Conservation (phyloP, 2,797 vertebrate genomes). For the Cossypha niveicapilla region DNA sequence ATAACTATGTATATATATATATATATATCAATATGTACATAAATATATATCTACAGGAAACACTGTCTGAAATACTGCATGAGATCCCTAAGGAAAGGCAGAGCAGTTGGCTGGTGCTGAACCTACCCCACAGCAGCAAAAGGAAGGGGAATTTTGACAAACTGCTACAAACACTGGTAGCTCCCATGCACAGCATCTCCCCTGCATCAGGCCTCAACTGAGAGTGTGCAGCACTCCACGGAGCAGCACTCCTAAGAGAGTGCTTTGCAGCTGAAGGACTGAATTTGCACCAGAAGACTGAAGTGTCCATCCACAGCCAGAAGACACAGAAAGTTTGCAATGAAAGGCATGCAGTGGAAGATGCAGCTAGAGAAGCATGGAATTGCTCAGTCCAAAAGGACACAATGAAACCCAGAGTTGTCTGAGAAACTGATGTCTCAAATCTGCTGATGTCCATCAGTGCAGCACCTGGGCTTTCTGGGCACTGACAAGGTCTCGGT, state of each 20-base stretch:
- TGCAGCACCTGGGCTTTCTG: neutral
- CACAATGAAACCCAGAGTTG: neutral
- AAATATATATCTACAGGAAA: neutral
- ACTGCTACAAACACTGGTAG: neutral
- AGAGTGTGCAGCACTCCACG: accelerated
- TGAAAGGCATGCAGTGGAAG: neutral
- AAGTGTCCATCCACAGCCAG: neutral
- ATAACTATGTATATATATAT: neutral
- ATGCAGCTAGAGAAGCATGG: neutral
- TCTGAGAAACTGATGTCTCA: neutral
- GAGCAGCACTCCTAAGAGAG: neutral
- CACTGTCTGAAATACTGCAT: neutral
- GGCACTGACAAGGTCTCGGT: neutral
- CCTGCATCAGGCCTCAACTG: accelerated
- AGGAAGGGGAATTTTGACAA: neutral
- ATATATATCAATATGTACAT: neutral
- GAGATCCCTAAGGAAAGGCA: neutral
- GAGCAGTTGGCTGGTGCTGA: neutral
- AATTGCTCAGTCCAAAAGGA: neutral
- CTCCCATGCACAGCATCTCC: neutral
- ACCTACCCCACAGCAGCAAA: neutral
- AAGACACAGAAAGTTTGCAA: neutral
- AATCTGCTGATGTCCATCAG: neutral
- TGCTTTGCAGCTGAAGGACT: neutral
- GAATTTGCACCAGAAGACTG: neutral